phyloP scores from a whole-genome alignment of 2,888 invertebrate species.

The Empis stercorea region DNA sequence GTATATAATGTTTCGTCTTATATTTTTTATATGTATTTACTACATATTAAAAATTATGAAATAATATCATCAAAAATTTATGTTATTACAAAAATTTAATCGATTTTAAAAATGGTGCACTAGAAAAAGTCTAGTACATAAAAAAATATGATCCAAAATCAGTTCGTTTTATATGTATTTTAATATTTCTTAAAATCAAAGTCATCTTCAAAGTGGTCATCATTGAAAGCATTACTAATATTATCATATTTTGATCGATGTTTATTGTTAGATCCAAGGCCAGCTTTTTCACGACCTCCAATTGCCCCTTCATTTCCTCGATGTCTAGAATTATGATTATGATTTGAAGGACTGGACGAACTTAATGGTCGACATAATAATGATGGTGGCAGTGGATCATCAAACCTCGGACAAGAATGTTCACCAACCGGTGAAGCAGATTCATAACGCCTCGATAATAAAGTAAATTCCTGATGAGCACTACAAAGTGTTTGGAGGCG shows the following conservation, averaged over 20 bases:
- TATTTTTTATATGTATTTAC: too few species aligned
- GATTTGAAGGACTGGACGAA: constrained; percentile 16
- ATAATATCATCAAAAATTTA: constrained; percentile 11
- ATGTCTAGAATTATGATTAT: constrained; percentile 15
- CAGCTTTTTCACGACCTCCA: constrained; percentile 8
- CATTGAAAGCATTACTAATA: constrained; percentile 10
- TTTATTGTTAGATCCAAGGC: constrained; percentile 21
- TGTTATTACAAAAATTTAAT: constrained; percentile 10
- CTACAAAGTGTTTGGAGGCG: constrained; percentile 72
- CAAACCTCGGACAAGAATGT: constrained; percentile 31
- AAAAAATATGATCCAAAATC: too few species aligned
- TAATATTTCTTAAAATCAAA: constrained; percentile 26
- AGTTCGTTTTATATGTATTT: too few species aligned
- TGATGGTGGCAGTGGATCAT: constrained; percentile 29
- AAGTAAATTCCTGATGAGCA: constrained; percentile 76
- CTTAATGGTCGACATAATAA: constrained; percentile 29
- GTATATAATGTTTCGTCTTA: too few species aligned
- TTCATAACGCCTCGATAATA: constrained; percentile 64
- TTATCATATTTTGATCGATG: constrained; percentile 8
- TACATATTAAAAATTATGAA: too few species aligned
- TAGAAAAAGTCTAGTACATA: too few species aligned
- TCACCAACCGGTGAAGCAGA: constrained; percentile 33
- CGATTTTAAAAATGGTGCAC: too few species aligned
- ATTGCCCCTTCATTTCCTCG: constrained; percentile 20
- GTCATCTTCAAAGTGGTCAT: constrained; percentile 25